Evolutionary conservation across 2,797 vertebrate species (phyloP), one percentile per base, ranked within the genome.

Genomic region (Syndactyla subalaris): DNA sequence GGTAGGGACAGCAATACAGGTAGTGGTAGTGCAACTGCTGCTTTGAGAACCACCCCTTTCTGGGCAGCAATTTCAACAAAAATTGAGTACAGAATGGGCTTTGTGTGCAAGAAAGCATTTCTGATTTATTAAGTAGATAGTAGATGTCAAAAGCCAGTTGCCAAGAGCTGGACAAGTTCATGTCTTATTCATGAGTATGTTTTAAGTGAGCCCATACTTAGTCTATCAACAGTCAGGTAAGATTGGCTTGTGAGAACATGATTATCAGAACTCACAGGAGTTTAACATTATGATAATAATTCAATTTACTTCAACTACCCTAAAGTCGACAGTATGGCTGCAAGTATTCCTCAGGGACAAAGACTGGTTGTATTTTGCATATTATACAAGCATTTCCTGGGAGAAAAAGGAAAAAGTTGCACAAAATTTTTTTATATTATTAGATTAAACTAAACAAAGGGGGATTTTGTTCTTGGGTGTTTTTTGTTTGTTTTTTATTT

Each of bases 321-420:
- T 74, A 19, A 82, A n/a, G 21, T 57, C 34, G 84, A 78, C 58
- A 79, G 57, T 24, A 12, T 55, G 76, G 83, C 45, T 93, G 77
- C 71, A 78, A 88, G 67, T 58, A 65, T 46, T 79, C 52, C 51
- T 55, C 34, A 65, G 18, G 62, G 57, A 65, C 68, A 87, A 89
- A 54, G 41, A 26, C 2, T 74, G 57, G 81, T 34, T 4, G 2
- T 43, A 26, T 81, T 80, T 85, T 76, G 65, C n/a, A 3, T 80
- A 29, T 61, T 77, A 75, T 32, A 72, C 48, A 96, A 94, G 48
- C 43, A n/a, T 67, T 85, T 80, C 41, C 57, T 74, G 49, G 52
- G 93, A 89, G 24, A 77, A 80, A 92, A 82, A 65, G 32, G 21
- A n/a, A 63, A 13, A 88, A 46, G 32, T 43, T 88, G 34, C 22